Percentiles rank a stretch among this genome's conserved stretches.
These are phyloP conservation scores for Rotaria socialis DNA, from an alignment of 2,888 invertebrate genomes.

Conservation along the genomic window DNA sequence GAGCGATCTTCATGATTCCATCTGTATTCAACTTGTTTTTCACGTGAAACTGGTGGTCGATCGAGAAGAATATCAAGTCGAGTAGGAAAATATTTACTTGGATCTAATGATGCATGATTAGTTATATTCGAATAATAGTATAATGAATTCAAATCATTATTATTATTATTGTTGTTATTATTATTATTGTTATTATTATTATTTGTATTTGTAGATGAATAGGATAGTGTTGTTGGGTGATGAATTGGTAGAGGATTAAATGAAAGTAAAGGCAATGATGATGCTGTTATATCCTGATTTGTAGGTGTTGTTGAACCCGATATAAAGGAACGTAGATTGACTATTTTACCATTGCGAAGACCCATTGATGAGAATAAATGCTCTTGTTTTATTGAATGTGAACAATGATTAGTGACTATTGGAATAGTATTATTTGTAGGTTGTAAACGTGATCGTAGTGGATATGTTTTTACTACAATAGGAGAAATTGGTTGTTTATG, in stretches of 20 bases:
- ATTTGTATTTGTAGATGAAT: background rate
- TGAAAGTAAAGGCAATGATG: background rate
- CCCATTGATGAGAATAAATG: constrained; percentile 13
- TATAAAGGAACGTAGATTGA: constrained; percentile 15
- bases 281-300: background rate
- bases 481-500: background rate
- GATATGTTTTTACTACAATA: background rate
- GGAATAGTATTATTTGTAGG: background rate
- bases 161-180: background rate
- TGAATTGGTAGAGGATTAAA: background rate
- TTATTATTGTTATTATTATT: background rate
- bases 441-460: background rate
- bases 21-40: constrained; percentile 83
- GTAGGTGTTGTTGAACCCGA: background rate
- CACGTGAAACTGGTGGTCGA: constrained; percentile 85
- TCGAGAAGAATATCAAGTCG: constrained; percentile 89
- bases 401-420: background rate
- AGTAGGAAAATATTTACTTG: constrained; percentile 65
- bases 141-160: background rate
- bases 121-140: constrained; percentile 25
- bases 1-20: constrained; percentile 96
- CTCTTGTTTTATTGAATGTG: background rate
- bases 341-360: background rate
- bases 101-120: constrained; percentile 26
- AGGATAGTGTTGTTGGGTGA: background rate